Evolutionary conservation across 2,888 invertebrate genomes (phyloP), one percentile per base, ranked within the genome.

Genomic region (Drosophila anomalata): DNA sequence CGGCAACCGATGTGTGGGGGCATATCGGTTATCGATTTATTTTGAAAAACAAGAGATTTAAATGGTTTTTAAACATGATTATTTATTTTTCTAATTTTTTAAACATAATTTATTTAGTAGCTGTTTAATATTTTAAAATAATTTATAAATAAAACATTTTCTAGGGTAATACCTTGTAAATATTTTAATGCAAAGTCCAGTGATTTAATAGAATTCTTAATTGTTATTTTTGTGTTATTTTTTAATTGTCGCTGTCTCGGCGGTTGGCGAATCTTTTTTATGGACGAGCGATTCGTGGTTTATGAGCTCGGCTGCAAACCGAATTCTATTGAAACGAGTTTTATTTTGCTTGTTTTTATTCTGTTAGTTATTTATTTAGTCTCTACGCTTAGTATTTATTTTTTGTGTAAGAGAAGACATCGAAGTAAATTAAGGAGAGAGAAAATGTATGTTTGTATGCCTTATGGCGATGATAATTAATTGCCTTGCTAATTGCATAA

Each of bases 381-480:
- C 17, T 17, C 17, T 17, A 17, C 17, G 17, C 17, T 17, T 17
- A 17, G 26, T 17, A 55, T 63, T 29, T 20, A 39, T 44, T 36
- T 62, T 36, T 36, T 36, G 36, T 36, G 36, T 36, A 36, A 36
- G 62, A 52, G 17, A 17, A 17, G 17, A 1, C 17, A 65, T 14
- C n/a, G 36, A 60, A 48, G 41, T 29, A 17, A 47, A 55, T 50
- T 17, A 41, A 69, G 39, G 8, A 53, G 31, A 68, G 8, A 50
- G 33, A 26, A 41, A 47, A 20, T 20, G 41, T n/a, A 29, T 29
- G 46, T 55, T 48, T 42, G 53, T 36, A 54, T 84, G 44, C 68
- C 79, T 79, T 79, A 77, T 79, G 48, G 75, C 36, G 57, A 53
- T 73, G 77, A 65, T 78, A 78, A 82, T 77, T 76, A 80, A 85